A percentile compares a stretch with the other conserved stretches of the same genome.
Conservation (phyloP, 2,113 vertebrate genomes). For the Serilophus lunatus region DNA sequence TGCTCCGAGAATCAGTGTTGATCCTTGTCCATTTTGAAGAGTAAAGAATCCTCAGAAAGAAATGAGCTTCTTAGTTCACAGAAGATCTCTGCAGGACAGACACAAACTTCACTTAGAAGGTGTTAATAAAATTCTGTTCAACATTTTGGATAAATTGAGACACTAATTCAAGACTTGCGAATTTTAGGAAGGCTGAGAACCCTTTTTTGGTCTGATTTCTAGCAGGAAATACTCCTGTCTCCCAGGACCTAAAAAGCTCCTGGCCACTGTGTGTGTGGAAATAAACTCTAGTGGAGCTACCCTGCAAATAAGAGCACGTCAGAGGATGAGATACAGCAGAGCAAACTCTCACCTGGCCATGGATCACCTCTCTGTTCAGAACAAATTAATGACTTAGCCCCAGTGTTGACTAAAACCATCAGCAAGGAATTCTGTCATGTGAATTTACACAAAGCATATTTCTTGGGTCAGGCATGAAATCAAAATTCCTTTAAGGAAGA, state of each 20-base stretch:
- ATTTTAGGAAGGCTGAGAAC: not conserved
- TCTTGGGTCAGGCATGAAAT: slow-evolving; percentile 49
- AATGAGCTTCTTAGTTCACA: not conserved
- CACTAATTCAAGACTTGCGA: not conserved
- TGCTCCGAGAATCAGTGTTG: not conserved
- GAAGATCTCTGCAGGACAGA: not conserved
- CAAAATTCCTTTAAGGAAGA: slow-evolving; percentile 64
- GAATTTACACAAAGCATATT: slow-evolving; percentile 53
- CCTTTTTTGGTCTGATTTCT: not conserved
- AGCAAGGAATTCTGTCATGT: slow-evolving; percentile 21
- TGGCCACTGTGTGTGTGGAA: not conserved
- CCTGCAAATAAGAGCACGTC: not conserved
- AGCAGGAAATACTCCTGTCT: not conserved
- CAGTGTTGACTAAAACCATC: slow-evolving; percentile 3
- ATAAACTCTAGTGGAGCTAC: not conserved
- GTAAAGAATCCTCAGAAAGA: not conserved
- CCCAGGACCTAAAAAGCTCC: not conserved
- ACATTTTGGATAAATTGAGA: not conserved
- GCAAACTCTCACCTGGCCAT: not conserved
- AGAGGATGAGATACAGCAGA: not conserved
- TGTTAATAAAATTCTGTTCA: not conserved
- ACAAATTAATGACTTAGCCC: slow-evolving; percentile 24
- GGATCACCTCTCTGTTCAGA: not conserved
- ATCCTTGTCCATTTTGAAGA: not conserved
- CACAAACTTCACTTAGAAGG: not conserved